Evolutionary conservation across 2,797 vertebrate genomes (phyloP), one percentile per base, ranked within the genome.

Genomic region (Chromobotia macracanthus): DNA sequence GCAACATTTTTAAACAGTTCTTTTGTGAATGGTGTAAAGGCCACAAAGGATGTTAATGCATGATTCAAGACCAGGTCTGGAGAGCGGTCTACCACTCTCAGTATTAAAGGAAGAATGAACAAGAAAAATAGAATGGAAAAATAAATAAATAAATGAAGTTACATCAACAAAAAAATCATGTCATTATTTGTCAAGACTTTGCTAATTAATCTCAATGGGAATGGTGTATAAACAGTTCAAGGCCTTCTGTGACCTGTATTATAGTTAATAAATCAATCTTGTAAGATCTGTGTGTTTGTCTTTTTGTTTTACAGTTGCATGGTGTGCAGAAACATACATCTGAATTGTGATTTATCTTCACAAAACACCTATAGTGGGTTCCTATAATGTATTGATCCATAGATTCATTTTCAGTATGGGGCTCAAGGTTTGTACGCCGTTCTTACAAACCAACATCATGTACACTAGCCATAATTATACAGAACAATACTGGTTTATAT

Each of bases 181-280:
- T 95, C 85, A 84, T 91, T 88, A 94, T 96, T 95, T 95, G 94
- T 94, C 91, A 91, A 86, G 92, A 94, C 91, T 95, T 92, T 95
- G 95, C 92, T 95, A 92, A 92, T 95, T 93, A 95, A 95, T 96
- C 93, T 96, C 91, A 91, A 90, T 96, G 95, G 95, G 95, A 96
- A 95, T 93, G 95, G 94, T 96, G 94, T 95, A 94, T 92, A 95
- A 91, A 91, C 94, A 94, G 92, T 93, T 64, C 58, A 95, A 94
- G 94, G 95, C 95, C 95, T 96, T 96, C 96, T 93, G 93, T 95
- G 94, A 96, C 92, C 93, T 97, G 95, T 97, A 97, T 94, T 90
- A 97, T 97, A 97, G 95, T 95, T 95, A 97, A 97, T 97, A 97
- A 97, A 97, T 94, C 93, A 93, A 95, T 96, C 95, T 96, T 96